Evolutionary conservation across 2,888 invertebrate genomes (phyloP), one percentile per base, ranked within the genome.

Genomic region (Lepidochrysops patricia): DNA sequence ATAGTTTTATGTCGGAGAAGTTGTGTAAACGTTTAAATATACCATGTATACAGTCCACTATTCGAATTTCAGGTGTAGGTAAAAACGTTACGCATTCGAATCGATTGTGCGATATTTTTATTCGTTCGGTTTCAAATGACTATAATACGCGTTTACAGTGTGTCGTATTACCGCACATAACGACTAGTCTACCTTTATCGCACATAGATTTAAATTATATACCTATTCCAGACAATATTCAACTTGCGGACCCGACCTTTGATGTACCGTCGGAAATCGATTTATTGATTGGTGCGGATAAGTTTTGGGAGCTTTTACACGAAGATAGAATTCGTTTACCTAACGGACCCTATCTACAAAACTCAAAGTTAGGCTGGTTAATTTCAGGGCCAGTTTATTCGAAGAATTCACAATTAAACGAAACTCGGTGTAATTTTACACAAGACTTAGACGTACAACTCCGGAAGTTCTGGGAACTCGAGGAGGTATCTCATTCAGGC

Each of bases 41-140:
- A 27, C 59, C 57, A 60, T 48, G 61, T 35, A 61, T 68, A 70
- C 67, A 68, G 67, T 70, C 67, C 66, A 69, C 66, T 60, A 29
- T 64, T 3, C 43, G 59, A 19, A 62, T 70, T 7, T 54, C 57
- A 15, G 68, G 68, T 12, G 64, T 68, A 23, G 64, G 66, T 3
- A 60, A 64, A 6, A 58, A 58, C 5, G 52, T 69, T 0, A 64
- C 65, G 34, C 63, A 68, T n/a, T 58, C 62, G 29, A 60, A 61
- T 9, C 52, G 64, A 15, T 37, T 43, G 15, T 70, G 67, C 61
- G 50, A 68, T 4, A 60, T 68, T 13, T 19, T 62, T 9, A 32
- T 68, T 2, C 60, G 59, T 54, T 67, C 66, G 0, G 48, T 34
- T 4, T 19, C 56, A n/a, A 52, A 25, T n/a, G 15, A 43, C 9